A percentile compares a stretch with the other conserved stretches of the same genome.
These are phyloP conservation scores for Oenanthe oenanthe DNA, from an alignment of 2,113 vertebrate genomes.

Conservation along the genomic window DNA sequence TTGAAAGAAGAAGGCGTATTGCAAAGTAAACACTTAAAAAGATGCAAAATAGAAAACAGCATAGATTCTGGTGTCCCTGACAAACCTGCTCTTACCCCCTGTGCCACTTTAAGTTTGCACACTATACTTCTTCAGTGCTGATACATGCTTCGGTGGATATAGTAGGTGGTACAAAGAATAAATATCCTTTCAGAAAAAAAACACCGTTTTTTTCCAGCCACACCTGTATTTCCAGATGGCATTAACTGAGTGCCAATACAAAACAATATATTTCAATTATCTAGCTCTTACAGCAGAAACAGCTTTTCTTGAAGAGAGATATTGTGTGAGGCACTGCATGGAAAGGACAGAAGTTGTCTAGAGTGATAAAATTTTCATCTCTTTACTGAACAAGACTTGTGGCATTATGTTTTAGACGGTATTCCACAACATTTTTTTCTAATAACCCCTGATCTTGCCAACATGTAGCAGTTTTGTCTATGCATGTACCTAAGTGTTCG, in stretches of 20 bases:
- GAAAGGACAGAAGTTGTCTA: not conserved
- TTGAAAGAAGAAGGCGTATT: not conserved
- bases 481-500: not conserved
- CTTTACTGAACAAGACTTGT: not conserved
- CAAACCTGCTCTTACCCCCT: not conserved
- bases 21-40: not conserved
- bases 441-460: not conserved
- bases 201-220: fast-evolving
- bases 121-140: not conserved
- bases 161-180: not conserved
- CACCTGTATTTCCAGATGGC: not conserved
- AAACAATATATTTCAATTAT: not conserved
- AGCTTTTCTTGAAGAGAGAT: not conserved
- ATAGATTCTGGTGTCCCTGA: not conserved
- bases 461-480: not conserved
- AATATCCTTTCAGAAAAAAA: not conserved
- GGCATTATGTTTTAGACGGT: not conserved
- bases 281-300: not conserved
- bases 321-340: not conserved
- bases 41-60: not conserved
- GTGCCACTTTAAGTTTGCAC: not conserved
- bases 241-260: not conserved
- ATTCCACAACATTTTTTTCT: not conserved
- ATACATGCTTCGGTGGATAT: not conserved
- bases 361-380: not conserved